Evolutionary conservation across 2,797 vertebrate genomes (phyloP), one percentile per base, ranked within the genome.

Genomic region (Rhinichthys osculus): DNA sequence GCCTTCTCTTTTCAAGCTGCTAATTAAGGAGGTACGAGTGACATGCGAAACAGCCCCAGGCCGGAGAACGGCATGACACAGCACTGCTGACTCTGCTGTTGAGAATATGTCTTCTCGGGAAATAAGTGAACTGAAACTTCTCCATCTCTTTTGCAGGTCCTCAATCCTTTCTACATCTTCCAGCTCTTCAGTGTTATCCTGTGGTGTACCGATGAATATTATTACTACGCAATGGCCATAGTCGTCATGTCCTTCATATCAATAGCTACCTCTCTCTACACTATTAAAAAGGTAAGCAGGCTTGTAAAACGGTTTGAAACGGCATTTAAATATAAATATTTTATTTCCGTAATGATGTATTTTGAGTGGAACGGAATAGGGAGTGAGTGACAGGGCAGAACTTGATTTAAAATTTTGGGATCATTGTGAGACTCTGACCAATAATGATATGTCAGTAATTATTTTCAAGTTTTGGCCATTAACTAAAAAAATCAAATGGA

Each of bases 121-220:
- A 73, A 66, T 83, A 11, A 84, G 54, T 27, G 62, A 71, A 74
- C 35, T 64, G 33, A 72, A 21, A 64, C 44, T 23, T 16, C 33
- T 62, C 35, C 19, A 21, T 70, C 42, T 35, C 33, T 30, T 50
- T 71, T 10, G 78, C 70, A 99, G 98, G 98, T 99, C 93, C 97
- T 99, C 92, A 99, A 99, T 90, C 98, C 98, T 93, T 99, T 99
- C 94, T 99, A 99, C 97, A 96, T 99, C 95, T 99, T 99, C 96
- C 98, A 99, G 93, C 96, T 99, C 90, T 99, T 99, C 96, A 99
- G 98, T 95, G 96, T 99, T 93, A 96, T 98, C 93, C 94, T 99
- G 88, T 99, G 98, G 98, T 94, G 94, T 93, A 94, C 94, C 88
- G 97, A 99, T 92, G 97, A 98, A 89, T 99, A 99, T 95, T 98